Percentiles rank a stretch among this genome's conserved stretches.
phyloP scores from a whole-genome alignment of 2,113 vertebrate genomes.

The Mus spicilegus region DNA sequence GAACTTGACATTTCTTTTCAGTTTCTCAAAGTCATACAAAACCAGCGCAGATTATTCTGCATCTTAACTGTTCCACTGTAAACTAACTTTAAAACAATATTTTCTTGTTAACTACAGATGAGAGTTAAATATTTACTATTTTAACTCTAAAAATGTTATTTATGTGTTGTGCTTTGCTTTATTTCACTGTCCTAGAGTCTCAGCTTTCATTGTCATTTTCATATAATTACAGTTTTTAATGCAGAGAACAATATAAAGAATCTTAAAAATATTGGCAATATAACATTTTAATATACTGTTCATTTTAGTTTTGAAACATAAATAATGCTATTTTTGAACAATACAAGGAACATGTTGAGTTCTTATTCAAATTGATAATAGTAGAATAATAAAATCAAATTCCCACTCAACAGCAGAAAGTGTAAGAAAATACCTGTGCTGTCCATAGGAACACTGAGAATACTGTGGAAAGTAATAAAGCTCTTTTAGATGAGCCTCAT shows the following conservation, averaged over 20 bases:
- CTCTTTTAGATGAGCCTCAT: not conserved
- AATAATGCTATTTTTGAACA: not conserved
- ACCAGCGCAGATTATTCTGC: not conserved
- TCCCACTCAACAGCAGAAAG: not conserved
- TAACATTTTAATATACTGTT: not conserved
- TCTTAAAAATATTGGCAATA: not conserved
- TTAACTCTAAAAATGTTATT: not conserved
- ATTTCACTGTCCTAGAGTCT: accelerated
- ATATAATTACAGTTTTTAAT: not conserved
- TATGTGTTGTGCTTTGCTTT: not conserved
- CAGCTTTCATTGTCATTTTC: not conserved
- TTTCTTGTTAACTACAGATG: not conserved
- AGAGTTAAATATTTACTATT: not conserved
- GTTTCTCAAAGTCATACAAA: conserved; percentile 45
- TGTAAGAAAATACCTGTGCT: not conserved
- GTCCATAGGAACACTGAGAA: not conserved
- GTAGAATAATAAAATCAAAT: not conserved
- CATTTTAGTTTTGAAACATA: not conserved
- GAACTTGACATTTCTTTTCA: conserved; percentile 70
- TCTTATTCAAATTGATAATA: not conserved
- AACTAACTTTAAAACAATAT: not conserved
- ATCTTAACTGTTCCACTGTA: not conserved
- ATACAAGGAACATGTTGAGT: not conserved
- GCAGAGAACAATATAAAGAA: not conserved
- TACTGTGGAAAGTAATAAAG: not conserved